These are phyloP conservation scores for Diplosoma virens DNA, from an alignment of 23 tunicate genomes.

Conservation along the genomic window DNA sequence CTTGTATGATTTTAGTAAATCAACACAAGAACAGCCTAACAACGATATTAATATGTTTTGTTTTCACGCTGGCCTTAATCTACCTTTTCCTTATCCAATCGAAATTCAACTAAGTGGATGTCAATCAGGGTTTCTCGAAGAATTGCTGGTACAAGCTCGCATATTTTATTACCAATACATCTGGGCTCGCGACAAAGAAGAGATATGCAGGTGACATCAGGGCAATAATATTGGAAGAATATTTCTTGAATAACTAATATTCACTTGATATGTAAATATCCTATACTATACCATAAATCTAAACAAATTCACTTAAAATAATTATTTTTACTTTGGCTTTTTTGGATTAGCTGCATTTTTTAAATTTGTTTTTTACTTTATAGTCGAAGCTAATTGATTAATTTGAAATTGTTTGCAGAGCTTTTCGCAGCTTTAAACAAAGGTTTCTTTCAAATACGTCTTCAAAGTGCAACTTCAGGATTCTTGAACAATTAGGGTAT, in stretches of 20 bases:
- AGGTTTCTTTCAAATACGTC: background rate
- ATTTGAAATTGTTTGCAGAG: slow-evolving; percentile 2
- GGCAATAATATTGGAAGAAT: too few relatives aligned
- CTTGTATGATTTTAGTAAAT: background rate
- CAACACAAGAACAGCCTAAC: background rate
- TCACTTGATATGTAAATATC: too few relatives aligned
- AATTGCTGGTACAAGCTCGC: background rate
- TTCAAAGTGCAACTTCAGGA: background rate
- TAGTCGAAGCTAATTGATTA: too few relatives aligned
- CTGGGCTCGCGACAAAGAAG: slow-evolving; percentile 35
- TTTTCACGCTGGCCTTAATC: slow-evolving; percentile 38
- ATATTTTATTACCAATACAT: slow-evolving; percentile 17
- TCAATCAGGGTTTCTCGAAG: slow-evolving; percentile 3
- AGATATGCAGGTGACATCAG: slow-evolving; percentile 43
- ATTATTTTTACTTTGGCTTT: too few relatives aligned
- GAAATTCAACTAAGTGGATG: background rate
- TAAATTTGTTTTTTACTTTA: too few relatives aligned
- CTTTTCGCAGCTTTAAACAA: slow-evolving; percentile 16
- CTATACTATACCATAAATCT: too few relatives aligned
- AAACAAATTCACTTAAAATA: too few relatives aligned
- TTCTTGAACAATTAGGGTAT: background rate
- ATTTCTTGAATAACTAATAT: too few relatives aligned
- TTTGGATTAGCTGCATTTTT: too few relatives aligned
- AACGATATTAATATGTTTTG: slow-evolving; percentile 23
- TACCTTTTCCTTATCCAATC: slow-evolving; percentile 28